Evolutionary conservation across 2,888 invertebrate species (phyloP).

Genomic region (Malachius bipustulatus): DNA sequence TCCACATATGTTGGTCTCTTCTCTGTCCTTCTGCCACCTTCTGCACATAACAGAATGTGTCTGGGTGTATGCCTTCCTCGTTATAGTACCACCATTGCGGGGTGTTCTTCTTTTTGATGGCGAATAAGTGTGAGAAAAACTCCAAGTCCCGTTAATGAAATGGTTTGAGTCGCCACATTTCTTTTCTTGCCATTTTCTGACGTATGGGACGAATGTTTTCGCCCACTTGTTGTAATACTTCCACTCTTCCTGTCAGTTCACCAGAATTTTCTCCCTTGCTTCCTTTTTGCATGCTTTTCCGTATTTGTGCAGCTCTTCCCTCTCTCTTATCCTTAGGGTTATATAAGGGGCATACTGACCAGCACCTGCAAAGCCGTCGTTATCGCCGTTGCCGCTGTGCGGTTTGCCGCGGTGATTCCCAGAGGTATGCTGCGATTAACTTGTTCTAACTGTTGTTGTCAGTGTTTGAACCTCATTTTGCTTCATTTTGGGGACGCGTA

Average conservation of each 20-base stretch:
- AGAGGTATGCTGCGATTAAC: not conserved
- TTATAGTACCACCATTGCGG: not conserved
- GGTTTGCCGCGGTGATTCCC: not conserved
- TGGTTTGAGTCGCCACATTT: not conserved
- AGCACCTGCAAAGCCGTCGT: not conserved
- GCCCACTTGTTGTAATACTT: not conserved
- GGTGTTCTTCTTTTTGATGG: not conserved
- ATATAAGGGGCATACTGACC: not conserved
- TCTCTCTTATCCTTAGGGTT: not conserved
- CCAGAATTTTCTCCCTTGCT: not conserved
- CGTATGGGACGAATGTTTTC: not conserved
- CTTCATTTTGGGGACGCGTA: not conserved
- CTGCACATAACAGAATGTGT: not conserved
- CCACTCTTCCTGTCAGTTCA: not conserved
- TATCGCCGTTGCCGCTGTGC: not conserved
- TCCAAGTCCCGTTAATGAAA: not conserved
- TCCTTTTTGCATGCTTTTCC: not conserved
- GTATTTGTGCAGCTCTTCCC: no score
- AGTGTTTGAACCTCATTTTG: not conserved
- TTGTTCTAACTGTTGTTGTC: not conserved
- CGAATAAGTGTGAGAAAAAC: not conserved
- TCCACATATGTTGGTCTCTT: not conserved
- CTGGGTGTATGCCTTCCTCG: not conserved
- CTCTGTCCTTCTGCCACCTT: not conserved
- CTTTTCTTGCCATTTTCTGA: not conserved